phyloP scores from a whole-genome alignment of 2,797 vertebrate genomes.

The Craterocephalus amniculus region DNA sequence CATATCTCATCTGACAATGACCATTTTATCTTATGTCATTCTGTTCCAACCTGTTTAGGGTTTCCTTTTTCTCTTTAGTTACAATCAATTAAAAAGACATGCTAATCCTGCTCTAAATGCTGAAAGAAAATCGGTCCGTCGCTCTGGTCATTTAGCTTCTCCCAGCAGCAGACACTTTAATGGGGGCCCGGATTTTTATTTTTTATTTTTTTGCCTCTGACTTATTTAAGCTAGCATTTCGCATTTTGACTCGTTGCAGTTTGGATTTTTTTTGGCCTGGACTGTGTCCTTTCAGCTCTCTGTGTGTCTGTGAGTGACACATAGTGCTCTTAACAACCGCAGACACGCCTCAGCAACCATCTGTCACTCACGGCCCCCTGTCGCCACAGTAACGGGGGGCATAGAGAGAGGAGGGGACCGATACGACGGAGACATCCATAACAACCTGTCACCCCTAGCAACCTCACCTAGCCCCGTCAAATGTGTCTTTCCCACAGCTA shows the following conservation, averaged over 20 bases:
- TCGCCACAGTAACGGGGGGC: slow-evolving; percentile 65
- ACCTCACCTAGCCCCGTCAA: slow-evolving; percentile 46
- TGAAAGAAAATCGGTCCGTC: background rate
- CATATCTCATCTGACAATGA: no score
- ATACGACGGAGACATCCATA: slow-evolving; percentile 63
- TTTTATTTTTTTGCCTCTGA: background rate
- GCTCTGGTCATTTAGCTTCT: background rate
- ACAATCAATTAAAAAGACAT: background rate
- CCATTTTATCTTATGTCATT: no score
- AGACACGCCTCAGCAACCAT: slow-evolving; percentile 68
- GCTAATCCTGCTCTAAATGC: background rate
- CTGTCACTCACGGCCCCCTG: slow-evolving; percentile 68
- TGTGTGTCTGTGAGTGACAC: slow-evolving; percentile 68
- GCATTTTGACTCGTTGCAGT: background rate
- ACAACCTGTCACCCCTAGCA: slow-evolving; percentile 64
- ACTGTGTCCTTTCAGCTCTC: slow-evolving; percentile 63
- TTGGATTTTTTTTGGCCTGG: slow-evolving; percentile 30
- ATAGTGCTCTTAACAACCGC: slow-evolving; percentile 63
- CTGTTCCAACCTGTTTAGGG: background rate
- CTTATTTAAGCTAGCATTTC: background rate
- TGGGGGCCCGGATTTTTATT: background rate
- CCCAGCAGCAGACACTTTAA: background rate
- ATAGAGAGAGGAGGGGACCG: slow-evolving; percentile 26
- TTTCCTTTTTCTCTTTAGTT: background rate
- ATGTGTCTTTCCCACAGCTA: slow-evolving; percentile 11